These are phyloP conservation scores for Rhabdomys dilectus DNA, from an alignment of 2,113 vertebrate species.

Conservation along the genomic window DNA sequence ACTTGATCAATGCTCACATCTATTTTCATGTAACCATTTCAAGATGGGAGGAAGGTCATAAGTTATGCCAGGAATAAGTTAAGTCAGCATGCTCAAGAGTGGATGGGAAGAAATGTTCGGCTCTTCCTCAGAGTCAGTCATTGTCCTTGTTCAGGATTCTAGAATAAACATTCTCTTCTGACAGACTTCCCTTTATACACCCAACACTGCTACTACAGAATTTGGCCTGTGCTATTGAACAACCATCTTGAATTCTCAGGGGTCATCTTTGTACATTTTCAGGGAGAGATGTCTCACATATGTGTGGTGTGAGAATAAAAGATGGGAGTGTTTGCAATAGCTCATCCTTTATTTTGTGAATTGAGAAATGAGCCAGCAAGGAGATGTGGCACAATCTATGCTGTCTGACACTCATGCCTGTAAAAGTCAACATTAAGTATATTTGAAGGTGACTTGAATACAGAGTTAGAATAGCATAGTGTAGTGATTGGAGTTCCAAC, in stretches of 20 bases:
- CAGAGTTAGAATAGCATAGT: neutral
- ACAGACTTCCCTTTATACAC: constrained; percentile 13
- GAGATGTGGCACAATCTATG: neutral
- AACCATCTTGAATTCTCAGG: neutral
- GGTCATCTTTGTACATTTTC: constrained; percentile 10
- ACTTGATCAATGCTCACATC: constrained; percentile 73
- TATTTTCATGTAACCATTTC: constrained; percentile 80
- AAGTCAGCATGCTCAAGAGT: constrained; percentile 65
- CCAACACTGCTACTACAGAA: constrained; percentile 13
- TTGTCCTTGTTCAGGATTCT: constrained; percentile 68
- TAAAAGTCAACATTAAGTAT: constrained; percentile 11
- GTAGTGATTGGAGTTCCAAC: neutral
- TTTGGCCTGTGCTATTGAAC: constrained; percentile 55
- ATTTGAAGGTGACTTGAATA: constrained; percentile 17
- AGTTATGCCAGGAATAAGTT: constrained; percentile 73
- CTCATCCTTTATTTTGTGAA: constrained; percentile 57
- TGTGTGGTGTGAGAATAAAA: constrained; percentile 38
- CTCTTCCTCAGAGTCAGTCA: constrained; percentile 63
- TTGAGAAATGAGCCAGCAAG: constrained; percentile 36
- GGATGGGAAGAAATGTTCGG: constrained; percentile 62
- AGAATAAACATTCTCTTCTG: constrained; percentile 36
- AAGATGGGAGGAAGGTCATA: constrained; percentile 53
- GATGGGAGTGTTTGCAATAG: neutral
- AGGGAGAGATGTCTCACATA: constrained; percentile 46
- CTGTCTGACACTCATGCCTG: constrained; percentile 41